Evolutionary conservation across 1,140 invertebrate genomes (phyloP).

Genomic region (Dinoponera quadriceps): DNA sequence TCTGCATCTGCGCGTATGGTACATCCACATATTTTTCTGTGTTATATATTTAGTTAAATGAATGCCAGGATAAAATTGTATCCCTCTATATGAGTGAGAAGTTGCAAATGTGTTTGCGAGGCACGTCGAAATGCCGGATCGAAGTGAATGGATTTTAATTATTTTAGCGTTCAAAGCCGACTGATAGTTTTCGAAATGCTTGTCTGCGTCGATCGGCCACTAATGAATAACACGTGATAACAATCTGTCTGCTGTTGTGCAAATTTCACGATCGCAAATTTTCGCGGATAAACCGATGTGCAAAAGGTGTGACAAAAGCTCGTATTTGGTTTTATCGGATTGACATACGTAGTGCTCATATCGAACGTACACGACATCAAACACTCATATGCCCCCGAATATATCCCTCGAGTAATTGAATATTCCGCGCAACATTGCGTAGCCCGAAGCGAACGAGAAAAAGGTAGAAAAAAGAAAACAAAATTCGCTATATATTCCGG

Average conservation of each 20-base stretch:
- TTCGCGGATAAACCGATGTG: slow-evolving; percentile 27
- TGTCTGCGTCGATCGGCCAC: background rate
- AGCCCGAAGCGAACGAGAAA: slow-evolving; percentile 12
- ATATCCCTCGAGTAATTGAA: slow-evolving; percentile 45
- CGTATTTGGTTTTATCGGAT: slow-evolving; percentile 21
- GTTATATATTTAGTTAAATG: slow-evolving; percentile 30
- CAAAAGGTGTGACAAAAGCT: slow-evolving; percentile 27
- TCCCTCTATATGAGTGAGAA: background rate
- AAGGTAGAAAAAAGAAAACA: background rate
- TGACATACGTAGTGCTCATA: background rate
- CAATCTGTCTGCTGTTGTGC: background rate
- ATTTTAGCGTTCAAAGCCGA: slow-evolving; percentile 30
- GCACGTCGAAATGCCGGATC: slow-evolving; percentile 5
- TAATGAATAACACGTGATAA: slow-evolving; percentile 52
- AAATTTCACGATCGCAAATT: slow-evolving; percentile 34
- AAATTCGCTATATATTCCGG: slow-evolving; percentile 11
- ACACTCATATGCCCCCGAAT: slow-evolving; percentile 15
- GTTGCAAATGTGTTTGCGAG: background rate
- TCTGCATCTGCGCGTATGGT: background rate
- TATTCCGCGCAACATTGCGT: slow-evolving; percentile 42
- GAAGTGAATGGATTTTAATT: slow-evolving; percentile 47
- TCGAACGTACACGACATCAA: slow-evolving; percentile 27
- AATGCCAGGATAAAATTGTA: slow-evolving; percentile 31
- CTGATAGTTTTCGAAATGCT: slow-evolving; percentile 35
- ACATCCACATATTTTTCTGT: background rate